phyloP scores from a whole-genome alignment of 2,797 vertebrate genomes.

The Sorex maritimensis region DNA sequence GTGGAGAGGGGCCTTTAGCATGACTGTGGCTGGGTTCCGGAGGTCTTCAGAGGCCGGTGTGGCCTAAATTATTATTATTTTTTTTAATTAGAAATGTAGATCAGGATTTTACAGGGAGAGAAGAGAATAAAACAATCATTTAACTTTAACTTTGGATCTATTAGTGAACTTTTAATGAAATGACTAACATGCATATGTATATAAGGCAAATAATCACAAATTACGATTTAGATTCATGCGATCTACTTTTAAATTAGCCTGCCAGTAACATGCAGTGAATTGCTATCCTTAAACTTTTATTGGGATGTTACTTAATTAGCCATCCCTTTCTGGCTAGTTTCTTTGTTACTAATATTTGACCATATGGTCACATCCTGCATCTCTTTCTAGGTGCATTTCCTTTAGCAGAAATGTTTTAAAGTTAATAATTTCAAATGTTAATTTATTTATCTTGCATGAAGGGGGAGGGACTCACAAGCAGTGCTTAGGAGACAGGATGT shows the following conservation, averaged over 20 bases:
- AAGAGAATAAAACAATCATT: not conserved
- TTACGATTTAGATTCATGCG: not conserved
- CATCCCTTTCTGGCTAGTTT: not conserved
- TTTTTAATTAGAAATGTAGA: not conserved
- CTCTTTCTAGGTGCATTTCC: not conserved
- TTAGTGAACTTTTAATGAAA: not conserved
- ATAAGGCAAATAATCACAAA: not conserved
- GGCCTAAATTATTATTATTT: too few species aligned
- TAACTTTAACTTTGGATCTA: not conserved
- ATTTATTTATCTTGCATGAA: too few species aligned
- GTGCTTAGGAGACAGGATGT: too few species aligned
- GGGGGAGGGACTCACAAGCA: too few species aligned
- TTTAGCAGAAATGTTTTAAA: not conserved
- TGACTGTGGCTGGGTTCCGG: too few species aligned
- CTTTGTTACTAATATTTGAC: not conserved
- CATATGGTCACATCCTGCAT: not conserved
- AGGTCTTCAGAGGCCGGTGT: too few species aligned
- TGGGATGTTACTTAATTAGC: not conserved
- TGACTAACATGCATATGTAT: not conserved
- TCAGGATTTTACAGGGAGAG: not conserved
- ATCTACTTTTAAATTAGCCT: not conserved
- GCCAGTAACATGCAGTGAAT: not conserved
- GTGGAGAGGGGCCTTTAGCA: too few species aligned
- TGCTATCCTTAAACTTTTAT: not conserved
- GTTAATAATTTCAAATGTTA: accelerated